These are phyloP conservation scores for Pantherophis guttatus DNA, from an alignment of 2,113 vertebrate species.

Conservation along the genomic window DNA sequence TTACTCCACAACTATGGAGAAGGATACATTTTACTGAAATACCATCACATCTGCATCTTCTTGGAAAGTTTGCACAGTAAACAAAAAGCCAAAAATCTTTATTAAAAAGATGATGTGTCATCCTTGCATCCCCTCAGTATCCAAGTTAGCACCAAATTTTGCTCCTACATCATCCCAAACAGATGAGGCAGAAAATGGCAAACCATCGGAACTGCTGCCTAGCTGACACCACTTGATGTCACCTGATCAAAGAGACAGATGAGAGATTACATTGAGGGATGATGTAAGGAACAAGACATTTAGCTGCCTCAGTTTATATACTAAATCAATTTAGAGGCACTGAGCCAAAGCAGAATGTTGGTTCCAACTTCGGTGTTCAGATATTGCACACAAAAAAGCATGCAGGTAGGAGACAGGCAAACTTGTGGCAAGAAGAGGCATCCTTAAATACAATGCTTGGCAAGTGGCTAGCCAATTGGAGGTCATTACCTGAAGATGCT, in stretches of 20 bases:
- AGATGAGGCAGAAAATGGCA: not conserved
- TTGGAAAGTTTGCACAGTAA: not conserved
- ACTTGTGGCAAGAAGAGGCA: not conserved
- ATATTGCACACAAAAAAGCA: not conserved
- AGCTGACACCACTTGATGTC: not conserved
- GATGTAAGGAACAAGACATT: not conserved
- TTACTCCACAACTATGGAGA: not conserved
- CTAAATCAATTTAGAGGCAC: not conserved
- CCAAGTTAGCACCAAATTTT: not conserved
- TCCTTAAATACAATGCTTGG: not conserved
- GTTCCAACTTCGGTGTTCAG: not conserved
- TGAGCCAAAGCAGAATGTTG: not conserved
- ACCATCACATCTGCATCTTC: not conserved
- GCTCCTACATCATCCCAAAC: not conserved
- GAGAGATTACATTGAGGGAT: not conserved
- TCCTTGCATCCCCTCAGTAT: not conserved
- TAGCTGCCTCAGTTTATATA: not conserved
- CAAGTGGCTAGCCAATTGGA: not conserved
- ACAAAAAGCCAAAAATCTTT: not conserved
- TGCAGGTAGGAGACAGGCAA: not conserved
- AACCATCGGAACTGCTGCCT: not conserved
- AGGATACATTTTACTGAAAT: not conserved
- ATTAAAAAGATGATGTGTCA: not conserved
- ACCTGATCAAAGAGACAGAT: not conserved
- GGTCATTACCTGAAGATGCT: not conserved